These are phyloP conservation scores for Machimus atricapillus DNA, from an alignment of 2,888 invertebrate genomes.

Conservation along the genomic window DNA sequence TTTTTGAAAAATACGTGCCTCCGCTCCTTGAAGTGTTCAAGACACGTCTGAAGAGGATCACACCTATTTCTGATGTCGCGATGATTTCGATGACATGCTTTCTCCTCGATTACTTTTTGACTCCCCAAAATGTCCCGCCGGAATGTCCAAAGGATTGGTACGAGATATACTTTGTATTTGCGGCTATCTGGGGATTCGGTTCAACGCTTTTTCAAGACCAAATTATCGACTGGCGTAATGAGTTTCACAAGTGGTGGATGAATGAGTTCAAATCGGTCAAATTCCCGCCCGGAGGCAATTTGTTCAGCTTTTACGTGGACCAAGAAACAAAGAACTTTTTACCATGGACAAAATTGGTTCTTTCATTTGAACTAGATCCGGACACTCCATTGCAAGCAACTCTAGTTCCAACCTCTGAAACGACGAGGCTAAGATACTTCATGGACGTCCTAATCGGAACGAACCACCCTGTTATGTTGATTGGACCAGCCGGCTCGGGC, in stretches of 20 bases:
- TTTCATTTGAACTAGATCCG: slow-evolving; percentile 80
- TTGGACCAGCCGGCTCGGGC: slow-evolving; percentile 88
- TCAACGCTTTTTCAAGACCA: slow-evolving; percentile 91
- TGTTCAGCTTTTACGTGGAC: slow-evolving; percentile 91
- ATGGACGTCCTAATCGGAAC: slow-evolving; percentile 82
- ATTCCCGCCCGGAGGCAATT: slow-evolving; percentile 82
- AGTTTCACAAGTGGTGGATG: slow-evolving; percentile 94
- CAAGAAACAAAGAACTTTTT: slow-evolving; percentile 82
- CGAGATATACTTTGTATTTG: slow-evolving; percentile 92
- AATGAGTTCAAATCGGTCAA: slow-evolving; percentile 91
- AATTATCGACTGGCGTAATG: slow-evolving; percentile 88
- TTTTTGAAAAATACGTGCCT: slow-evolving; percentile 94
- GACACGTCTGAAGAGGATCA: slow-evolving; percentile 82
- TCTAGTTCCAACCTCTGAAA: slow-evolving; percentile 88
- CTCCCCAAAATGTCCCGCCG: slow-evolving; percentile 78
- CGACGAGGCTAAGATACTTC: slow-evolving; percentile 85
- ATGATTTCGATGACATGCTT: slow-evolving; percentile 89
- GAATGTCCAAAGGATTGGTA: slow-evolving; percentile 93
- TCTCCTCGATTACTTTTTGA: slow-evolving; percentile 84
- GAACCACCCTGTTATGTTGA: slow-evolving; percentile 87
- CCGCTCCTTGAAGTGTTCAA: slow-evolving; percentile 78
- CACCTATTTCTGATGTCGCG: slow-evolving; percentile 88
- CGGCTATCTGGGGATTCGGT: slow-evolving; percentile 92
- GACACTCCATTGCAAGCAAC: slow-evolving; percentile 81
- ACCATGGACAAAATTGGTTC: slow-evolving; percentile 86